Percentiles rank a stretch among this genome's conserved stretches.
phyloP scores from a whole-genome alignment of 2,888 invertebrate genomes.

The Leptopilina syphax region DNA sequence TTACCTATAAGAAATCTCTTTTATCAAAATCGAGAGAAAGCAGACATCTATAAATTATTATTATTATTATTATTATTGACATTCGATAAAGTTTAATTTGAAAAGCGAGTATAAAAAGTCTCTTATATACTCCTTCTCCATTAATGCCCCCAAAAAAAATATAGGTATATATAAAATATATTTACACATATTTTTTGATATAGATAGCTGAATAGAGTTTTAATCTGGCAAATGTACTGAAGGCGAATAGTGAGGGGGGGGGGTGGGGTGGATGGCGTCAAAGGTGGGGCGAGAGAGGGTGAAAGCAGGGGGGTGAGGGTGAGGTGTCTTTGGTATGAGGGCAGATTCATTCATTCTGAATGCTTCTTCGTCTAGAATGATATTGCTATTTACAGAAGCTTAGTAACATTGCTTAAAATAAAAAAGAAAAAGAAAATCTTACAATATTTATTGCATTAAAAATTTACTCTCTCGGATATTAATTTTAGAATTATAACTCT shows the following conservation, averaged over 20 bases:
- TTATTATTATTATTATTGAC: neutral
- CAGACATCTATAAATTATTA: neutral
- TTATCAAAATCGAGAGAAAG: neutral
- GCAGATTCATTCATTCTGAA: conserved; percentile 32
- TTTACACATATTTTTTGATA: conserved; percentile 63
- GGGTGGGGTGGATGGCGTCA: no score
- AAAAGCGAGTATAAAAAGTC: conserved; percentile 13
- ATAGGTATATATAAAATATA: conserved; percentile 54
- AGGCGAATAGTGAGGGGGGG: no score
- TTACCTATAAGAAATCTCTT: neutral
- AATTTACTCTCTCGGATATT: no score
- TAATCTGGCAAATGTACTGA: conserved; percentile 62
- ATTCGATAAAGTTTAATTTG: conserved; percentile 57
- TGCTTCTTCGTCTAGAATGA: conserved; percentile 42
- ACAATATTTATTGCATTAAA: no score
- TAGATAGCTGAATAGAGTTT: conserved; percentile 59
- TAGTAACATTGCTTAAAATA: neutral
- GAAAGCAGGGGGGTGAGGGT: neutral
- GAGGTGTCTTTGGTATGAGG: neutral
- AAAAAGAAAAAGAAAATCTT: neutral
- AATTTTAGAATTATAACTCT: no score
- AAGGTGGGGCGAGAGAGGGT: neutral
- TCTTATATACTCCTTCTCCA: neutral
- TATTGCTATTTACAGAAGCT: conserved; percentile 55
- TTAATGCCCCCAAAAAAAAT: conserved; percentile 20